Conservation (phyloP, 2,888 invertebrate species). For the Chouioia cunea region DNA sequence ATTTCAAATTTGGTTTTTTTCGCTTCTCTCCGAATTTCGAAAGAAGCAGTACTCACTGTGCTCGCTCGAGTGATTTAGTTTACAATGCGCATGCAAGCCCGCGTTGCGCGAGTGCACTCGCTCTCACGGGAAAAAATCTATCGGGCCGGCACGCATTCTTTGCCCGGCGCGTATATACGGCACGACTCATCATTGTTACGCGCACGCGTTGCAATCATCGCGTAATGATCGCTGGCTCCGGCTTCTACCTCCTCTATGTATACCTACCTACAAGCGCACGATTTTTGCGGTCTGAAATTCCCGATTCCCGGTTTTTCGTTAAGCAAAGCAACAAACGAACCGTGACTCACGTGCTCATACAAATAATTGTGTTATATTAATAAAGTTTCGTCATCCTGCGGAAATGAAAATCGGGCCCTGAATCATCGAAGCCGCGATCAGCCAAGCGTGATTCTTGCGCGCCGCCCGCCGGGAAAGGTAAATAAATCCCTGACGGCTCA, state of each 20-base stretch:
- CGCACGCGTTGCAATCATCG: constrained; percentile 30
- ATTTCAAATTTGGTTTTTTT: constrained; percentile 45
- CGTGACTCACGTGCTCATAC: constrained; percentile 50
- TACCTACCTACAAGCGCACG: not conserved
- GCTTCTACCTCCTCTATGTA: too few species aligned
- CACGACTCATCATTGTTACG: constrained; percentile 44
- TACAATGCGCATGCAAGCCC: not conserved
- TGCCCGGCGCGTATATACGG: too few species aligned
- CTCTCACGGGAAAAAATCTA: constrained; percentile 42
- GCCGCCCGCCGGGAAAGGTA: constrained; percentile 40
- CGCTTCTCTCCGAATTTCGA: not conserved
- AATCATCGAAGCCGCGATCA: constrained; percentile 50
- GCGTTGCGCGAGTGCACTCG: constrained; percentile 33
- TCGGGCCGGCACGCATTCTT: constrained; percentile 27
- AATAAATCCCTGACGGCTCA: constrained; percentile 40
- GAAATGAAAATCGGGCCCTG: constrained; percentile 52
- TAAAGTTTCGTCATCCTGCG: constrained; percentile 57
- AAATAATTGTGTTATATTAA: constrained; percentile 51
- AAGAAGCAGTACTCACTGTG: constrained; percentile 12
- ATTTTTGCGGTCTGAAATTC: constrained; percentile 13
- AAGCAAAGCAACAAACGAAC: constrained; percentile 50
- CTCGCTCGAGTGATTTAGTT: constrained; percentile 2
- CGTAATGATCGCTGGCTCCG: constrained; percentile 22
- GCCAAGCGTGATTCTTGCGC: constrained; percentile 42
- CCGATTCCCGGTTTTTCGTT: constrained; percentile 10